These are phyloP conservation scores for Aix galericulata DNA, from an alignment of 2,113 vertebrate genomes.

Conservation along the genomic window DNA sequence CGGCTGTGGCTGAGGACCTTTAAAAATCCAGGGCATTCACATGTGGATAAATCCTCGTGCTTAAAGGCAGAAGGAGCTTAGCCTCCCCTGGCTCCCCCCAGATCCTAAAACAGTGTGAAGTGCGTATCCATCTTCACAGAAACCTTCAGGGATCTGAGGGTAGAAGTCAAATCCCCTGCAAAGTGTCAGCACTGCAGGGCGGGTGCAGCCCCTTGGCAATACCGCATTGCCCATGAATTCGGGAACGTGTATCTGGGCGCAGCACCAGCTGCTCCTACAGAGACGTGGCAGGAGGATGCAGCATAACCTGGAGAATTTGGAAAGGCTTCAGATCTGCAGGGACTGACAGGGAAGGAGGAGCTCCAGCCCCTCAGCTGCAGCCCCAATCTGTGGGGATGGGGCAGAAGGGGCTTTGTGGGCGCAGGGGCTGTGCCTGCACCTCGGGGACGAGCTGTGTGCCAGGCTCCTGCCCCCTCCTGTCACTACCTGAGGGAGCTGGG, in stretches of 20 bases:
- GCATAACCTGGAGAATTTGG: neutral
- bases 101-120: neutral
- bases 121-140: neutral
- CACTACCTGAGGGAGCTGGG: neutral
- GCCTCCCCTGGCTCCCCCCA: neutral
- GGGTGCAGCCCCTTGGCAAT: neutral
- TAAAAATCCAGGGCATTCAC: fast-evolving
- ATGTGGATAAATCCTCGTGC: neutral
- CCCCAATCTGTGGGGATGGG: no score
- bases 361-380: no score
- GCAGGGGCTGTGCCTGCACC: neutral
- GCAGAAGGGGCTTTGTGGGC: no score
- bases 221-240: neutral
- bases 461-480: neutral
- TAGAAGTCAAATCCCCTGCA: no score
- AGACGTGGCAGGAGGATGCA: neutral
- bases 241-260: conserved; percentile 14
- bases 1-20: neutral
- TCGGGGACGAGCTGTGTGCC: neutral
- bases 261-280: neutral
- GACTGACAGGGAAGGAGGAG: no score
- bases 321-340: neutral
- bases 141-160: neutral
- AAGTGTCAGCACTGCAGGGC: neutral
- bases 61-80: neutral